These are phyloP conservation scores for Rattus rattus DNA, from an alignment of 2,113 vertebrate genomes.

Conservation along the genomic window DNA sequence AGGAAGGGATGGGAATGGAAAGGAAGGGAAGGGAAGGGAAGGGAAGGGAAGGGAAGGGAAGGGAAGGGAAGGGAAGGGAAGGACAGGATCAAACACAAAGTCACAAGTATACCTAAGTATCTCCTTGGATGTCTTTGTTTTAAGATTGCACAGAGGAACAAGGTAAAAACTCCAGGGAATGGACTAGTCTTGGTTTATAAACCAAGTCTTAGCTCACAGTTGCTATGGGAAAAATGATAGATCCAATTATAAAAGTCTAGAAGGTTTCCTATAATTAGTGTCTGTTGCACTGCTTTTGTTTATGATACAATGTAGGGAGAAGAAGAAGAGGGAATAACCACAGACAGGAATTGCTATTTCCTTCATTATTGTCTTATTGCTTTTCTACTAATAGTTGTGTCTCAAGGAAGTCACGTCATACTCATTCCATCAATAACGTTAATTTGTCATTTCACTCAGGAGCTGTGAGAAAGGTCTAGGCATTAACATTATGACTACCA, in stretches of 20 bases:
- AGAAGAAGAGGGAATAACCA: background rate
- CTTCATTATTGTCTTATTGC: slow-evolving; percentile 63
- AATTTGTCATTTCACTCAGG: slow-evolving; percentile 65
- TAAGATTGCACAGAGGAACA: background rate
- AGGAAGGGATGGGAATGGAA: background rate
- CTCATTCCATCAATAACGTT: slow-evolving; percentile 65
- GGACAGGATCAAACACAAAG: background rate
- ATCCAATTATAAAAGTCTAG: slow-evolving; percentile 70
- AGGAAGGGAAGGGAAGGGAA: no score
- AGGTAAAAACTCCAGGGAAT: background rate
- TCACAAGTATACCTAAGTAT: background rate
- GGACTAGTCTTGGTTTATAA: background rate
- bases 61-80: background rate
- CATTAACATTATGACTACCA: background rate
- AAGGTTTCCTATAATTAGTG: slow-evolving; percentile 74
- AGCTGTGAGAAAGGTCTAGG: slow-evolving; percentile 25
- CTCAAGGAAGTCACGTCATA: slow-evolving; percentile 57
- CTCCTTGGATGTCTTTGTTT: background rate
- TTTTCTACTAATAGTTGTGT: slow-evolving; percentile 46
- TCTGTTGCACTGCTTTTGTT: slow-evolving; percentile 65
- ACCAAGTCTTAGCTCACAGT: slow-evolving; percentile 40
- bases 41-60: no score
- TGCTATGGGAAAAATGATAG: slow-evolving; percentile 56
- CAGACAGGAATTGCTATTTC: slow-evolving; percentile 55
- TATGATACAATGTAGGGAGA: slow-evolving; percentile 48